These are phyloP conservation scores for Tinea semifulvella DNA, from an alignment of 2,888 invertebrate genomes.

Conservation along the genomic window DNA sequence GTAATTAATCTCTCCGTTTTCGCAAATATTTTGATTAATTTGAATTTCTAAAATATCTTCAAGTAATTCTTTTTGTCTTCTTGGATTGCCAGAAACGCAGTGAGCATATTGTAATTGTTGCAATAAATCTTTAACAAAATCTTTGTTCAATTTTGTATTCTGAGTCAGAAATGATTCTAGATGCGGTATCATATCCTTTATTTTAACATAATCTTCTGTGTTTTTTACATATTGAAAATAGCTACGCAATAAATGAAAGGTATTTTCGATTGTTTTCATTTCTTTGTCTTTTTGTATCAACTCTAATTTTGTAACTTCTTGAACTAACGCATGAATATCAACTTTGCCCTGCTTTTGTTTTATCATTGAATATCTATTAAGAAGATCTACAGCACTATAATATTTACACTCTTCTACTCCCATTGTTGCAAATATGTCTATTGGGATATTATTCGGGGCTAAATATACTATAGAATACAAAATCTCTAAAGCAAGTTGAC, in stretches of 20 bases:
- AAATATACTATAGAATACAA: neutral
- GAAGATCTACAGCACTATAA: neutral
- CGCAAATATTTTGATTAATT: too few relatives aligned
- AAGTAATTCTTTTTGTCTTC: neutral
- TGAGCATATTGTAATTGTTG: neutral
- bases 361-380: constrained; percentile 2
- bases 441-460: neutral
- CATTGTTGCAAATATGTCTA: neutral
- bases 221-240: neutral
- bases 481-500: neutral
- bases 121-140: neutral
- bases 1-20: too few relatives aligned
- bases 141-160: neutral
- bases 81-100: neutral
- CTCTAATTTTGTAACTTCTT: constrained; percentile 4
- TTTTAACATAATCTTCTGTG: neutral
- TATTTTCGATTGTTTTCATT: neutral
- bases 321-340: constrained; percentile 1
- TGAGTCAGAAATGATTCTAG: neutral
- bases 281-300: neutral
- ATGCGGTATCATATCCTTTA: neutral
- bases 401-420: neutral
- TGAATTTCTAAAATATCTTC: neutral
- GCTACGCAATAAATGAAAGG: neutral
- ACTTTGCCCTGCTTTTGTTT: neutral